Evolutionary conservation across 2,797 vertebrate species (phyloP).

Genomic region (Lycodopsis pacificus): DNA sequence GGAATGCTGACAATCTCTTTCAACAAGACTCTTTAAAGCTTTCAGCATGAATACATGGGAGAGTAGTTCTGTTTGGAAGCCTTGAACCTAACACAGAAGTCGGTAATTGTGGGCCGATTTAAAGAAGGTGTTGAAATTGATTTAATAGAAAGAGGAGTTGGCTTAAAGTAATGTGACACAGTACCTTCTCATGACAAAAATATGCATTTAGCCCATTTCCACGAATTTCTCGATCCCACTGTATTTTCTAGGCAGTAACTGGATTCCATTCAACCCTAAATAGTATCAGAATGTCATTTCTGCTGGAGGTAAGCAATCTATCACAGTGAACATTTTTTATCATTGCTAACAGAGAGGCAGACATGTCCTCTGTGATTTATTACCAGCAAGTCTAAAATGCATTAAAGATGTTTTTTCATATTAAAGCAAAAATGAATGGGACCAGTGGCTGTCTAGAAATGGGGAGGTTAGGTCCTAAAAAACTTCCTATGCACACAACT

Average conservation of each 20-base stretch:
- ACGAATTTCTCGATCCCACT: neutral
- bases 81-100: neutral
- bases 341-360: conserved; percentile 3
- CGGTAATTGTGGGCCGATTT: neutral
- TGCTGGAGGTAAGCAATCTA: neutral
- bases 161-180: neutral
- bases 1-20: neutral
- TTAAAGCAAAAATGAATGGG: neutral
- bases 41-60: neutral
- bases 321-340: conserved; percentile 6
- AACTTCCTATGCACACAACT: neutral
- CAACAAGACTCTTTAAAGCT: neutral
- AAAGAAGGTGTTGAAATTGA: neutral
- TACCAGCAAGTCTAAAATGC: neutral
- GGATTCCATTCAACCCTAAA: neutral
- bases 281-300: neutral
- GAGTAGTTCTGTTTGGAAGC: neutral
- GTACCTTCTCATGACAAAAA: neutral
- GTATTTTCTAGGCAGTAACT: neutral
- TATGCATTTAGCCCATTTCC: neutral
- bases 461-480: neutral
- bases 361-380: conserved; percentile 9
- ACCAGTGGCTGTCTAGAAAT: neutral
- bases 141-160: neutral
- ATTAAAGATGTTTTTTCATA: neutral